Evolutionary conservation across 2,797 vertebrate species (phyloP).

Genomic region (Melanotaenia trifasciata): DNA sequence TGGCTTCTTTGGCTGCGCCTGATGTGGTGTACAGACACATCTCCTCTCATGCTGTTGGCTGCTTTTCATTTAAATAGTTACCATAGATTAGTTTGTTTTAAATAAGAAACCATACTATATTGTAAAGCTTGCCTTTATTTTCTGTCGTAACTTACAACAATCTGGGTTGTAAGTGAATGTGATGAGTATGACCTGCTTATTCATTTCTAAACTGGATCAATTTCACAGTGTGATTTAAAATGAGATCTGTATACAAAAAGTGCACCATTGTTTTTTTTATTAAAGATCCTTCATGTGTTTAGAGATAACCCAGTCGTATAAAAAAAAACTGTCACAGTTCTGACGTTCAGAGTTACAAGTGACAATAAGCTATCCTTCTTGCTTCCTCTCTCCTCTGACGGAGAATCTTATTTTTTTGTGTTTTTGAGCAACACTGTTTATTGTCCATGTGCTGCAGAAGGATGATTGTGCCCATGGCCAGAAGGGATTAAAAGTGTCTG

Average conservation of each 20-base stretch:
- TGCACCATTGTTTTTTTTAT: neutral
- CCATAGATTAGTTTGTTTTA: too few relatives aligned
- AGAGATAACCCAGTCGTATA: neutral
- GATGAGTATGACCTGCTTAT: neutral
- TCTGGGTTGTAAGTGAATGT: neutral
- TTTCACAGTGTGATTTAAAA: neutral
- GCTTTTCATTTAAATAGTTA: neutral
- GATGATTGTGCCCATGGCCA: conserved; percentile 40
- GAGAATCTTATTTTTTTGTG: conserved; percentile 5
- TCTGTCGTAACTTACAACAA: neutral
- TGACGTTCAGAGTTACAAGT: neutral
- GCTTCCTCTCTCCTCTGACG: neutral
- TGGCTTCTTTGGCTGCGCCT: neutral
- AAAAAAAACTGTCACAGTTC: neutral
- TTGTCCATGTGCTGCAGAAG: conserved; percentile 40
- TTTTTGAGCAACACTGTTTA: conserved; percentile 21
- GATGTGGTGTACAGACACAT: neutral
- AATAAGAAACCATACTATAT: neutral
- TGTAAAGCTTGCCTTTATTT: neutral
- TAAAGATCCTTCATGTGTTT: neutral
- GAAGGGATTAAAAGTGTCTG: conserved; percentile 67
- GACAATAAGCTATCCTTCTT: neutral
- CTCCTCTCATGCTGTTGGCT: neutral
- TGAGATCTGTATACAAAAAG: neutral
- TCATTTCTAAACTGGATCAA: neutral